phyloP scores from a whole-genome alignment of 2,888 invertebrate genomes.

The Polietes domitor region DNA sequence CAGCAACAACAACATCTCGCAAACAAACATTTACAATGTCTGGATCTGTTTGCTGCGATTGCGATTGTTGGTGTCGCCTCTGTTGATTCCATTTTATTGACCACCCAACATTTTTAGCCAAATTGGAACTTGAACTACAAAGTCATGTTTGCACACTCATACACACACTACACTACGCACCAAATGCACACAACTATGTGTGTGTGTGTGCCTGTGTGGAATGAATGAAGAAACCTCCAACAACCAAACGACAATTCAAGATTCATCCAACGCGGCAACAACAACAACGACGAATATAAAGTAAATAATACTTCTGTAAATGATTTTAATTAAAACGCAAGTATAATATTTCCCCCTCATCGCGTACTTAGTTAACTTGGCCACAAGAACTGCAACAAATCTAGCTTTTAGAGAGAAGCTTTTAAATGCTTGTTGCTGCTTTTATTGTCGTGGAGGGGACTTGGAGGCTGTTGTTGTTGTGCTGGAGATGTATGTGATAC shows the following conservation, averaged over 20 bases:
- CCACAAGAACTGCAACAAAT: slow-evolving; percentile 35
- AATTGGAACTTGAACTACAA: slow-evolving; percentile 64
- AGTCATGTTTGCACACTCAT: slow-evolving; percentile 57
- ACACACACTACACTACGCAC: slow-evolving; percentile 23
- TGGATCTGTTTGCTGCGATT: neutral
- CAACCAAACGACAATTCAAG: slow-evolving; percentile 51
- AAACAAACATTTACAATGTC: slow-evolving; percentile 16
- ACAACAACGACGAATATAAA: slow-evolving; percentile 41
- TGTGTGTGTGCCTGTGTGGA: too few species aligned
- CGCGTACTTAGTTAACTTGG: slow-evolving; percentile 29
- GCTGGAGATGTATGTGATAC: slow-evolving; percentile 60
- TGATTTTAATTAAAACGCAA: slow-evolving; percentile 67
- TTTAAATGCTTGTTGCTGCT: neutral
- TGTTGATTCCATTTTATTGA: slow-evolving; percentile 44
- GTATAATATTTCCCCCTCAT: slow-evolving; percentile 61
- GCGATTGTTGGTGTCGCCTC: neutral
- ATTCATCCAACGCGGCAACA: slow-evolving; percentile 39
- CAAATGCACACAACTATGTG: slow-evolving; percentile 21
- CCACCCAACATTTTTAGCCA: slow-evolving; percentile 60
- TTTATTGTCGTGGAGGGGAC: slow-evolving; percentile 19
- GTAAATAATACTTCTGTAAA: slow-evolving; percentile 66
- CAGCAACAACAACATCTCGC: neutral
- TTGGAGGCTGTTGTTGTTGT: slow-evolving; percentile 27
- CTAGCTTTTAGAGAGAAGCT: slow-evolving; percentile 38
- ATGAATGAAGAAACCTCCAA: slow-evolving; percentile 46